A percentile compares a stretch with the other conserved stretches of the same genome.
These are phyloP conservation scores for Symphodus melops DNA, from an alignment of 2,113 vertebrate species.

Conservation along the genomic window DNA sequence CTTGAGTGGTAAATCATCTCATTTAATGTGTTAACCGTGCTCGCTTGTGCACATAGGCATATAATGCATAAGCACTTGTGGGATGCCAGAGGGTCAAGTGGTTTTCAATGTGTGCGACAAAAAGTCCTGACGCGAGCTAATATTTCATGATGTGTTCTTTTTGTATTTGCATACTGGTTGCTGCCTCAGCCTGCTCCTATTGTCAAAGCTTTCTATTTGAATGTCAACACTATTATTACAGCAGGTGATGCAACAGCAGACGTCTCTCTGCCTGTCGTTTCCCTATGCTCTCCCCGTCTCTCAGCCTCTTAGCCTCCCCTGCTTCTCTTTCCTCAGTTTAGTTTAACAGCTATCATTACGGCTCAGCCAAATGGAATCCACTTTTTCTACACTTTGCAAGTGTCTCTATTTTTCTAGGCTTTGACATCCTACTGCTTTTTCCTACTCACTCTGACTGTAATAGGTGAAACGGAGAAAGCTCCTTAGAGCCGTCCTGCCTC, in stretches of 20 bases:
- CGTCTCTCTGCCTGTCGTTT: constrained; percentile 51
- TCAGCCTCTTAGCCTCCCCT: constrained; percentile 13
- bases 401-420: constrained; percentile 57
- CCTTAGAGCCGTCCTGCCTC: constrained; percentile 52
- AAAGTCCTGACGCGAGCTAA: constrained; percentile 82
- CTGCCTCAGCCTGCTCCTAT: constrained; percentile 75
- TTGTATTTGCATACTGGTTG: constrained; percentile 67
- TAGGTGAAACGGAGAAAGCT: constrained; percentile 66
- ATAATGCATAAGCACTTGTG: constrained; percentile 60
- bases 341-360: constrained; percentile 75
- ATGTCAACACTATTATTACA: constrained; percentile 78
- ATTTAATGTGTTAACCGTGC: constrained; percentile 80
- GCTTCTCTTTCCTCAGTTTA: constrained; percentile 50
- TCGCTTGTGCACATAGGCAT: constrained; percentile 12
- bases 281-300: constrained; percentile 29
- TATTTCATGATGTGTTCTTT: constrained; percentile 81
- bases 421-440: constrained; percentile 56
- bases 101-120: constrained; percentile 58
- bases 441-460: constrained; percentile 60
- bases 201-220: constrained; percentile 69
- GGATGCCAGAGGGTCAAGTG: constrained; percentile 72
- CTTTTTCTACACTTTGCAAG: constrained; percentile 53
- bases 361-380: constrained; percentile 66
- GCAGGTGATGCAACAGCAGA: constrained; percentile 71
- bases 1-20: constrained; percentile 85